Evolutionary conservation across 2,113 vertebrate species (phyloP).

Genomic region (Urocitellus parryii): DNA sequence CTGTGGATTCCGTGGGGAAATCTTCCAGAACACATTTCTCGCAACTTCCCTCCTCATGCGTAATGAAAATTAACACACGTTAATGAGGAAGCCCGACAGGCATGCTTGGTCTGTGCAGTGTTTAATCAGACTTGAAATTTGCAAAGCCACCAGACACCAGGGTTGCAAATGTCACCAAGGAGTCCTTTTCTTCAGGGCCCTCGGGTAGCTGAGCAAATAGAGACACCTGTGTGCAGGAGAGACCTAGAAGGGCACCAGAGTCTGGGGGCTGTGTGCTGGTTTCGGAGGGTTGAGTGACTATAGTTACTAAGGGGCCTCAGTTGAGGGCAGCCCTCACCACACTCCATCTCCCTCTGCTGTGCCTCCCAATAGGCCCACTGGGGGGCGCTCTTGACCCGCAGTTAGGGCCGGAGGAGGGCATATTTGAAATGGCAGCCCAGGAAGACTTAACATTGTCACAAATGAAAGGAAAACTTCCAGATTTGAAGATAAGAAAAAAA

Average conservation of each 20-base stretch:
- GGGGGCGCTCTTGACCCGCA: not conserved
- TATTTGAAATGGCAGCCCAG: not conserved
- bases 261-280: not conserved
- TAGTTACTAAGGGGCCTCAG: not conserved
- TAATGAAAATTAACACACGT: not conserved
- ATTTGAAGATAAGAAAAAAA: slow-evolving; percentile 22
- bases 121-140: not conserved
- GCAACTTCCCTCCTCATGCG: not conserved
- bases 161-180: not conserved
- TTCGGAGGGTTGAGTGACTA: too few species aligned
- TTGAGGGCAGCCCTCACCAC: not conserved
- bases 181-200: not conserved
- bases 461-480: slow-evolving; percentile 3
- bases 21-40: not conserved
- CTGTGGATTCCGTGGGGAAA: not conserved
- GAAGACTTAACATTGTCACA: not conserved
- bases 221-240: not conserved
- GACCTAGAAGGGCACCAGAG: not conserved
- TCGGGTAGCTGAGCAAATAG: not conserved
- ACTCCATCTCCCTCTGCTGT: accelerated
- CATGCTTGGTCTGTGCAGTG: accelerated
- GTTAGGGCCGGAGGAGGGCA: not conserved
- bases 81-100: not conserved
- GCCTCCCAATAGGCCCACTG: not conserved
- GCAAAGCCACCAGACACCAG: not conserved